Evolutionary conservation across 2,888 invertebrate species (phyloP).

Genomic region (Caenorhabditis sp.): DNA sequence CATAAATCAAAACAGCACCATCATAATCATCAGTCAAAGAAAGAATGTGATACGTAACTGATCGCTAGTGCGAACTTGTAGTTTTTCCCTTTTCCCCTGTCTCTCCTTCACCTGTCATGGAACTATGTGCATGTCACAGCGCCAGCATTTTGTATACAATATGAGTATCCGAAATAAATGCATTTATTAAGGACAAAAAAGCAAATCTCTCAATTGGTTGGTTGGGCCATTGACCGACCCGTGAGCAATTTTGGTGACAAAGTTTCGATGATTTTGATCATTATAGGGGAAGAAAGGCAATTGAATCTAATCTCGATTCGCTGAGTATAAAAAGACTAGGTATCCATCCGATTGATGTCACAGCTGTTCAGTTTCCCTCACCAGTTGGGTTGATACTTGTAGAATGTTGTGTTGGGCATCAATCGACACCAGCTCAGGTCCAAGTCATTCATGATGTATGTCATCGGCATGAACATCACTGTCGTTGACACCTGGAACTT

Average conservation of each 20-base stretch:
- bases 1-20: background rate
- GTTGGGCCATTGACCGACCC: conserved; percentile 28
- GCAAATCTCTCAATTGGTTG: background rate
- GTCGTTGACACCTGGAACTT: conserved; percentile 66
- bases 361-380: conserved; percentile 47
- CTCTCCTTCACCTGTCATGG: conserved; percentile 13
- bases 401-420: conserved; percentile 67
- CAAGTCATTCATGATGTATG: conserved; percentile 76
- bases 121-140: background rate
- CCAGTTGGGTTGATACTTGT: conserved; percentile 73
- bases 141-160: conserved; percentile 34
- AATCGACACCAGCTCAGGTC: conserved; percentile 78
- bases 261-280: background rate
- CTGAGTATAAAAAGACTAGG: conserved; percentile 12
- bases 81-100: background rate
- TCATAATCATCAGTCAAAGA: conserved; percentile 28
- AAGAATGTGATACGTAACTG: conserved; percentile 29
- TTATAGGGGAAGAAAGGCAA: conserved; percentile 31
- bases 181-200: conserved; percentile 38
- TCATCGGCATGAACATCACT: conserved; percentile 77
- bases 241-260: conserved; percentile 33
- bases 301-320: background rate
- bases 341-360: conserved; percentile 9
- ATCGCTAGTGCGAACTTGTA: conserved; percentile 52
- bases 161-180: conserved; percentile 39